These are phyloP conservation scores for Sebastiscus albofasciatus DNA, from an alignment of 2,797 vertebrate genomes.

Conservation along the genomic window DNA sequence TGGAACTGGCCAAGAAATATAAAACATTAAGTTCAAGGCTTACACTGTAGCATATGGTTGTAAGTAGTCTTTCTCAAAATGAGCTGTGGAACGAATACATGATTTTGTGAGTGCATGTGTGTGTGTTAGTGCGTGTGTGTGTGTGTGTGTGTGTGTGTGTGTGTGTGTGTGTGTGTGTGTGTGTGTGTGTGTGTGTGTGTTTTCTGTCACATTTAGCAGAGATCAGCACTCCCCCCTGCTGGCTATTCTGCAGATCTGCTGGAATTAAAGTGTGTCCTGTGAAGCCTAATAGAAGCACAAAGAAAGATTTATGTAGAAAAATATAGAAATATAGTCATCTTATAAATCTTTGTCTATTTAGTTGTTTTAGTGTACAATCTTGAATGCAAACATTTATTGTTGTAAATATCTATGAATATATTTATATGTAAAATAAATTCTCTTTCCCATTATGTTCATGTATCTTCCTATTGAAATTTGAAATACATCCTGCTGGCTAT, in stretches of 20 bases:
- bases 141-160: not conserved
- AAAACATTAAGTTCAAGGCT: not conserved
- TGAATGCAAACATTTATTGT: not conserved
- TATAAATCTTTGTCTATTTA: not conserved
- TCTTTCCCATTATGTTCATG: not conserved
- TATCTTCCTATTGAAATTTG: not conserved
- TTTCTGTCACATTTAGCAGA: conserved; percentile 63
- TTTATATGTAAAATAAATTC: not conserved
- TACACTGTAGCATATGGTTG: conserved; percentile 4
- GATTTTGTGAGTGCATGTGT: conserved; percentile 3
- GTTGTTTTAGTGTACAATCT: not conserved
- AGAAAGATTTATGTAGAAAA: not conserved
- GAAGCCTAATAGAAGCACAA: not conserved
- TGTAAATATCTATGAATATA: not conserved
- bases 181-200: not conserved
- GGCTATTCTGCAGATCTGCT: conserved; percentile 52
- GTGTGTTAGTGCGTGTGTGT: not conserved
- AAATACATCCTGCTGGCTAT: conserved; percentile 2
- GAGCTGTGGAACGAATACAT: conserved; percentile 15
- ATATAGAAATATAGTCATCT: too few species aligned
- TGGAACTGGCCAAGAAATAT: not conserved
- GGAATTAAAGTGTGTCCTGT: not conserved
- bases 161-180: not conserved
- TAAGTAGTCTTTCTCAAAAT: conserved; percentile 18
- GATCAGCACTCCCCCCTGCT: conserved; percentile 81